Percentiles rank a stretch among this genome's conserved stretches.
phyloP scores from a whole-genome alignment of 37 sponge, comb jelly and placozoan species.

The Aphrocallistes beatrix region DNA sequence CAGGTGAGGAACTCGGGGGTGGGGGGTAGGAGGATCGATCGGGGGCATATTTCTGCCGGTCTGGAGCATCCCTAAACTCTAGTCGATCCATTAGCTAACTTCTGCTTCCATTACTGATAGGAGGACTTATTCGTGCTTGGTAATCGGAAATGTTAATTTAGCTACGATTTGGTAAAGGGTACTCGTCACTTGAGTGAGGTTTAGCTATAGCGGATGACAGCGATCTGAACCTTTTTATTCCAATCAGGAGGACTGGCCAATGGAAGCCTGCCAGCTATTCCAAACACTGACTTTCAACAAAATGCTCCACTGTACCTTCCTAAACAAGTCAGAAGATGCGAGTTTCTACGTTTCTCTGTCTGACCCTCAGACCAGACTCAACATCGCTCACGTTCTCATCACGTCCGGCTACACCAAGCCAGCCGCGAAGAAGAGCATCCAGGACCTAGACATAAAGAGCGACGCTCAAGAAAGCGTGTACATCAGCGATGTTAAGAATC shows the following conservation, averaged over 20 bases:
- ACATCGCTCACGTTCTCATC: neutral
- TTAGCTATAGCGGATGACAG: no score
- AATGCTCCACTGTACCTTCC: neutral
- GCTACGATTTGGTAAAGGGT: no score
- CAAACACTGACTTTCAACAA: conserved; percentile 6
- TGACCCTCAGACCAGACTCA: neutral
- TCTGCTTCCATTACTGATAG: no score
- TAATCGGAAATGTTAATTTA: no score
- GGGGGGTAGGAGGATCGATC: no score
- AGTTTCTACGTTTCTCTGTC: neutral
- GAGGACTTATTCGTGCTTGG: no score
- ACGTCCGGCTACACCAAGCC: neutral
- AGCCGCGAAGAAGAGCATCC: neutral
- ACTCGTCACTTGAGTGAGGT: no score
- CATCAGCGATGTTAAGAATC: neutral
- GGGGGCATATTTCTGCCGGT: no score
- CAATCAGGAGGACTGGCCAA: neutral
- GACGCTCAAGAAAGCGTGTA: neutral
- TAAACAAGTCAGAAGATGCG: neutral
- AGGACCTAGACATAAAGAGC: neutral
- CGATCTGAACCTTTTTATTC: no score
- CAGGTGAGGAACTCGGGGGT: neutral
- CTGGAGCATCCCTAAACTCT: no score
- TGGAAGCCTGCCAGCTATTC: conserved; percentile 7
- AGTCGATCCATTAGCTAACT: no score